Evolutionary conservation across 1,140 invertebrate genomes (phyloP), one percentile per base, ranked within the genome.

Genomic region (Nasonia longicornis): DNA sequence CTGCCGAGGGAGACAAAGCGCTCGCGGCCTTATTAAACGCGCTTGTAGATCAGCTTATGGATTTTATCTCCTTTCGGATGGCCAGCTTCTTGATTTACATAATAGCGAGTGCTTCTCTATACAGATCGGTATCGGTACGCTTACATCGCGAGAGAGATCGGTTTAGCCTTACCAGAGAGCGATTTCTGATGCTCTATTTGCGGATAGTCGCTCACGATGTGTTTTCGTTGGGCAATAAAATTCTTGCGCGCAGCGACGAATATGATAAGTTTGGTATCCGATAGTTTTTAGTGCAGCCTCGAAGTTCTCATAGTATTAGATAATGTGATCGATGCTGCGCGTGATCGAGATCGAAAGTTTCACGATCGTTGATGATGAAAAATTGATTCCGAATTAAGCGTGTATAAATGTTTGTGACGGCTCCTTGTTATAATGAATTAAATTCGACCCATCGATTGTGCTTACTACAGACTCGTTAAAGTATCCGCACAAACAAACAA

Each of bases 1-100:
- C 52, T 58, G 52, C 52, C 20, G 52, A n/a, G 82, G 26, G 45
- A 48, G n/a, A 48, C 71, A 73, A 73, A 42, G 71, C 71, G 35
- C 71, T 31, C 3, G 71, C 71, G 71, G 38, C 38, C 31, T 73
- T 73, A 42, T 73, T 48, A 73, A 73, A 22, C 20, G 16, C 22
- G 22, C 20, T 20, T 31, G 20, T 42, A n/a, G 8, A n/a, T 10
- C 69, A 42, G 26, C 35, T 72, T 72, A 20, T 58, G 52, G 52
- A 58, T 58, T 58, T 58, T 58, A 58, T 58, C 52, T 58, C 52
- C 6, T 58, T 58, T 58, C 52, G 52, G 20, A 20, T 58, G 52
- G 16, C 16, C 52, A 58, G 16, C 16, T 58, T 58, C 20, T 58
- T 58, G 16, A 45, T 31, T 31, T 67, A 31, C 26, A 29, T 67